Evolutionary conservation across 2,888 invertebrate species (phyloP), one percentile per base, ranked within the genome.

Genomic region (Tachystola acroxantha): DNA sequence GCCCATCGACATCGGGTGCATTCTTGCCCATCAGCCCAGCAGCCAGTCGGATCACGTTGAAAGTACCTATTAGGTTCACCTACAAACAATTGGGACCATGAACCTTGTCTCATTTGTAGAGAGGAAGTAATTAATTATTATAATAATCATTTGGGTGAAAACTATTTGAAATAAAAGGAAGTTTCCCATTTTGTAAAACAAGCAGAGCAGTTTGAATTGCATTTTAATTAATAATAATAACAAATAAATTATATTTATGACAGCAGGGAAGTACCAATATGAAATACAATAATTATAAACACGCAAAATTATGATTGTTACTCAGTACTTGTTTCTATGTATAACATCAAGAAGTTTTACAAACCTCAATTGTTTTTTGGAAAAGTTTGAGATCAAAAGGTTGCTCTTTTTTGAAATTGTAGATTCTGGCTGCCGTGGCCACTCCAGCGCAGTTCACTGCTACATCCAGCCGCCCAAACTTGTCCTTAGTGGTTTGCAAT

Each of bases 391-490:
- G 78, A 2, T 77, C 76, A 69, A 98, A 97, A 0, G 96, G 88
- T 10, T 73, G 51, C n/a, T 93, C 89, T 67, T 96, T 98, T 46
- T 95, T 95, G 58, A 95, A 94, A 74, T 98, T 98, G 70, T 94
- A 99, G 0, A 93, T 92, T 62, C 96, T 95, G 43, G 91, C 90
- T 0, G 98, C 99, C 0, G 93, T 89, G 0, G 93, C 97, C 34
- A 98, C 91, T 7, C 99, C 99, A 12, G 99, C 99, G 86, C 99
- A 99, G 69, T 98, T 99, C 0, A 99, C 95, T 0, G 94, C 89
- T 16, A 94, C 91, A 74, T 99, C 94, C 30, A 99, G 80, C 36
- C 92, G 90, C 0, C 96, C 95, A 79, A 96, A 99, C 57, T 94
- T 94, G 3, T 93, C 89, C 64, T 94, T 90, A 0, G 94, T 91